Conservation (phyloP, 1,140 invertebrate genomes). For the Bombus polaris region DNA sequence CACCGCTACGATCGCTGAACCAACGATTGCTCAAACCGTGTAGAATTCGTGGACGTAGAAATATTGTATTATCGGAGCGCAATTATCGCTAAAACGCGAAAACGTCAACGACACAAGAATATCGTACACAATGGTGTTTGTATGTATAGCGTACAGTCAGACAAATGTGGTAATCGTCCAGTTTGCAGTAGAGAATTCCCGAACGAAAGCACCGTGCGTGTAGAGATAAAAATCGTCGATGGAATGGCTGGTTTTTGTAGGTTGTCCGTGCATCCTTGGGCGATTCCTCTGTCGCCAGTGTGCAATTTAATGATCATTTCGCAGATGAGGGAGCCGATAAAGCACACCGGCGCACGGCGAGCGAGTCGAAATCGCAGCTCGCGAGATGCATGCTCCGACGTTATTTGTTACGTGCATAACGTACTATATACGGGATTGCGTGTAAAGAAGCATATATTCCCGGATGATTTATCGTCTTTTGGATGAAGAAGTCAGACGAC, state of each 20-base stretch:
- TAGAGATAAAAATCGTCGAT: neutral
- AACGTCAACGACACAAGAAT: neutral
- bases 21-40: too few species aligned
- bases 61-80: too few species aligned
- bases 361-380: constrained; percentile 27
- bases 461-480: constrained; percentile 60
- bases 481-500: constrained; percentile 56
- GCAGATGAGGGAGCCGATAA: constrained; percentile 57
- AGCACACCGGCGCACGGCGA: constrained; percentile 3
- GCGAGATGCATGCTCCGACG: constrained; percentile 51
- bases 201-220: too few species aligned
- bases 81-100: too few species aligned
- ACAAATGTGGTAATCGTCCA: neutral
- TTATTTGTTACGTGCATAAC: constrained; percentile 57
- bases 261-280: constrained; percentile 6
- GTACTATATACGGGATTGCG: constrained; percentile 33
- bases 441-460: constrained; percentile 47
- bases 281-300: constrained; percentile 8
- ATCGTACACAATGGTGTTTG: neutral
- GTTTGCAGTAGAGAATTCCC: neutral
- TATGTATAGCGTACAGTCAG: neutral
- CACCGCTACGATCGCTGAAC: too few species aligned
- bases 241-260: neutral
- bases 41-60: too few species aligned
- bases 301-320: constrained; percentile 51